Percentiles rank a stretch among this genome's conserved stretches.
phyloP scores from a whole-genome alignment of 2,888 invertebrate species.

The Drosophila vallismaia region DNA sequence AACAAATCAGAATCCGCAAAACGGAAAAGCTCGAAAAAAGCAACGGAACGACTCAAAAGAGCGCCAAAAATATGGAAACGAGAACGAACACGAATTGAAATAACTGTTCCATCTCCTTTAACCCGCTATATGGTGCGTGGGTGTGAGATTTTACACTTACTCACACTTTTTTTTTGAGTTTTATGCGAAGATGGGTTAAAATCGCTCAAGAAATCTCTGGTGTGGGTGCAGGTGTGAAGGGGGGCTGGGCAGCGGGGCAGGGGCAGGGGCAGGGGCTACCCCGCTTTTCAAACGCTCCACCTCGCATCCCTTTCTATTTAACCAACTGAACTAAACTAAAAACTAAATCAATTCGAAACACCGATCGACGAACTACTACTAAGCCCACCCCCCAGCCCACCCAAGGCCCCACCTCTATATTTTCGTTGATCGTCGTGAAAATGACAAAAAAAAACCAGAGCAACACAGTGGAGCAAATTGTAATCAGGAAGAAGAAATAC shows the following conservation, averaged over 20 bases:
- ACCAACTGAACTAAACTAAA: conserved; percentile 51
- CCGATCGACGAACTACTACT: conserved; percentile 68
- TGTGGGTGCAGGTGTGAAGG: conserved; percentile 31
- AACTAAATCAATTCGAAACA: conserved; percentile 40
- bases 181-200: conserved; percentile 24
- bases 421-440: conserved; percentile 14
- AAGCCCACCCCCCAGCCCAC: conserved; percentile 49
- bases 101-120: conserved; percentile 69
- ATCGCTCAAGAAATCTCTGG: conserved; percentile 45
- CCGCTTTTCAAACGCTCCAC: conserved; percentile 11
- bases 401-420: conserved; percentile 23
- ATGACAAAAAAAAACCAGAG: neutral
- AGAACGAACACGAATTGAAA: conserved; percentile 59
- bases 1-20: conserved; percentile 9
- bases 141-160: conserved; percentile 38
- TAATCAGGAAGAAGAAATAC: neutral
- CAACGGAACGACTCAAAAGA: conserved; percentile 24
- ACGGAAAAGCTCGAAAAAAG: conserved; percentile 25
- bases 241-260: too few species aligned
- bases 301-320: conserved; percentile 24
- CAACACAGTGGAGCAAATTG: conserved; percentile 31
- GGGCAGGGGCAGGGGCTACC: conserved; percentile 37
- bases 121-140: conserved; percentile 12
- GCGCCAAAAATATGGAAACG: conserved; percentile 59
- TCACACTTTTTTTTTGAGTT: conserved; percentile 23